Evolutionary conservation across 2,888 invertebrate genomes (phyloP), one percentile per base, ranked within the genome.

Genomic region (Hyalella azteca): DNA sequence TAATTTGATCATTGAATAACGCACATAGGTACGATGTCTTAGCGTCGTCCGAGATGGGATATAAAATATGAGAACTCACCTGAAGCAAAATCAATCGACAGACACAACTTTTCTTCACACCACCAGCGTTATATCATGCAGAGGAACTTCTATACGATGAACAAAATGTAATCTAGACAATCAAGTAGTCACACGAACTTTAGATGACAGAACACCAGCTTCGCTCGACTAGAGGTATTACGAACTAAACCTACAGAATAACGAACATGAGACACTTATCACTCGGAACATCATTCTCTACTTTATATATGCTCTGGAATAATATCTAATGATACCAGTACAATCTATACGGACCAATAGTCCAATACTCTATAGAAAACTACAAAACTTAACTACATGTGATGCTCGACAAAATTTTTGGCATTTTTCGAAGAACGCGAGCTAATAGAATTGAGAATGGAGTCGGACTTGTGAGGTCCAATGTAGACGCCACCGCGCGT

Each of bases 381-480:
- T 54, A 54, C 54, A 54, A 54, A 54, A 54, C 26, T 54, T 54
- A 54, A 29, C 29, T 54, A 54, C 54, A 54, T 26, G 54, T 54
- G 54, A 54, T 49, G 19, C 15, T 54, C 26, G 26, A 13, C 54
- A 54, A 54, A 54, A 54, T 9, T 3, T 54, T 54, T 54, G 41
- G 41, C 75, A 75, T 75, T 75, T 11, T 45, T 75, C 39, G 29
- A 22, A 13, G 45, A 22, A 26, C 45, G 40, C 26, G 75, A 32
- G 40, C 15, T 75, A 13, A 39, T 7, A 15, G 75, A 45, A 26
- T 45, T 45, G 45, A 75, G 40, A 0, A 75, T 19, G n/a, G 75
- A 29, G n/a, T 75, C 75, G 41, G 40, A 45, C 75, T 75, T 75
- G 75, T 75, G 75, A 9, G 75, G 75, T 26, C 75, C 75, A 45